phyloP scores from a whole-genome alignment of 1,140 invertebrate genomes.

The Drosophila navojoa region DNA sequence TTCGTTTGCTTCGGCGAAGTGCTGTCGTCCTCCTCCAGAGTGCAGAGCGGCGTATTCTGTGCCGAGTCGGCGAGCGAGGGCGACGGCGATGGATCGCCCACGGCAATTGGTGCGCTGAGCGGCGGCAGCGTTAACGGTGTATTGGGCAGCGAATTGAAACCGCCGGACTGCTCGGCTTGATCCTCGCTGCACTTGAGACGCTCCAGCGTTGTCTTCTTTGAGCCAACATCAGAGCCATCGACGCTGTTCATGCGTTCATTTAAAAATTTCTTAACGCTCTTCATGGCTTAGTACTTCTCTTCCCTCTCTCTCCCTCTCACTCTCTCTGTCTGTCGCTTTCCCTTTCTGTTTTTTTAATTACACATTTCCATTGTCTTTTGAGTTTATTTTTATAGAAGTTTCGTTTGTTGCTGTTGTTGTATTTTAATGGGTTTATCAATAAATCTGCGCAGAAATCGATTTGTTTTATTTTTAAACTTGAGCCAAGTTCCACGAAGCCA shows the following conservation, averaged over 20 bases:
- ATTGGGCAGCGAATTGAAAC: slow-evolving; percentile 58
- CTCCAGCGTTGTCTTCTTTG: slow-evolving; percentile 58
- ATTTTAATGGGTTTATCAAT: slow-evolving; percentile 28
- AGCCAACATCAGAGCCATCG: slow-evolving; percentile 55
- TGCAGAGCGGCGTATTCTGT: slow-evolving; percentile 73
- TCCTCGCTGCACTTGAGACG: slow-evolving; percentile 51
- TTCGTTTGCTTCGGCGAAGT: slow-evolving; percentile 57
- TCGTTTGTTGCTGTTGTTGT: background rate
- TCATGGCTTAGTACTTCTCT: slow-evolving; percentile 49
- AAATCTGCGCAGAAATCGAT: slow-evolving; percentile 50
- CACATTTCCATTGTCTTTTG: slow-evolving; percentile 4
- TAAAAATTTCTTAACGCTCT: slow-evolving; percentile 82
- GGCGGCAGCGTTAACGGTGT: slow-evolving; percentile 64
- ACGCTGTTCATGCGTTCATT: slow-evolving; percentile 80
- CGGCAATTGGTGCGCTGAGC: slow-evolving; percentile 62
- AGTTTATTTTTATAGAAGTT: background rate
- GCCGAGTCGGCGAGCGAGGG: slow-evolving; percentile 69
- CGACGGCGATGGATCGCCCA: slow-evolving; percentile 73
- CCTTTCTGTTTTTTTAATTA: slow-evolving; percentile 6
- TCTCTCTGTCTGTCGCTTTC: background rate
- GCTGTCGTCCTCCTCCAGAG: slow-evolving; percentile 63
- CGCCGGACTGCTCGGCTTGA: slow-evolving; percentile 13
- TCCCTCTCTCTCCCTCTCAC: background rate
- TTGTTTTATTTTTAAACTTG: slow-evolving; percentile 48
- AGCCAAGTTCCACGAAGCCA: slow-evolving; percentile 19